Base-by-base conservation (phyloP, 2,797 vertebrate species). In the Graptemys geographica region DNA sequence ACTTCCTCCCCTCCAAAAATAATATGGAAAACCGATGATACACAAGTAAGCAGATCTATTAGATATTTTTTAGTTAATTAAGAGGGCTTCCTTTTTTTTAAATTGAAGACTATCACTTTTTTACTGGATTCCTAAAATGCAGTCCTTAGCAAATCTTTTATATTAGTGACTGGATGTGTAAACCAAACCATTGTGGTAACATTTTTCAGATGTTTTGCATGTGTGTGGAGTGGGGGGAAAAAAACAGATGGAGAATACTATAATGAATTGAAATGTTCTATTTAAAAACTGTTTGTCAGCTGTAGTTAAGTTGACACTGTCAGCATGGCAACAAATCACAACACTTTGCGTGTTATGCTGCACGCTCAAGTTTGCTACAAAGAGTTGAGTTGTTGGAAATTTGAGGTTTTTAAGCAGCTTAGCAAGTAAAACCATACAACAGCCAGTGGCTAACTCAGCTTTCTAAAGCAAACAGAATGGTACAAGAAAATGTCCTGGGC, bases 201-300 rank as follows among this genome's bases (percentile, higher is more conserved):
- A 97, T 98, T 98, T 98, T 97, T 98, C 28, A 55, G 91, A 97
- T 97, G 97, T 97, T 97, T 88, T 33, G 85, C 96, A 92, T 96
- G 93, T 93, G 95, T 93, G 96, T 95, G 96, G 96, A 96, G 91
- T 93, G 79, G 86, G 44, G 81, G 90, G 91, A 87, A 91, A 95
- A 94, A 96, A 97, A 2, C 98, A 98, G 97, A 98, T 98, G 98
- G 98, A 97, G 98, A 98, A 96, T 96, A 97, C 97, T 98, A 97
- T 97, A 98, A 98, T 97, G 98, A 98, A 98, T 89, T 97, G 97
- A 98, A 98, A 98, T 94, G 97, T 98, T 98, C 98, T 98, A 98
- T 98, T 98, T 98, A 98, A 98, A 98, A 98, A 95, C 97, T 98
- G 98, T 98, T 98, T 98, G 98, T 98, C 98, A 98, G 98, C 98